phyloP scores from a whole-genome alignment of 2,888 invertebrate genomes.

The Alviniconcha strummeri region DNA sequence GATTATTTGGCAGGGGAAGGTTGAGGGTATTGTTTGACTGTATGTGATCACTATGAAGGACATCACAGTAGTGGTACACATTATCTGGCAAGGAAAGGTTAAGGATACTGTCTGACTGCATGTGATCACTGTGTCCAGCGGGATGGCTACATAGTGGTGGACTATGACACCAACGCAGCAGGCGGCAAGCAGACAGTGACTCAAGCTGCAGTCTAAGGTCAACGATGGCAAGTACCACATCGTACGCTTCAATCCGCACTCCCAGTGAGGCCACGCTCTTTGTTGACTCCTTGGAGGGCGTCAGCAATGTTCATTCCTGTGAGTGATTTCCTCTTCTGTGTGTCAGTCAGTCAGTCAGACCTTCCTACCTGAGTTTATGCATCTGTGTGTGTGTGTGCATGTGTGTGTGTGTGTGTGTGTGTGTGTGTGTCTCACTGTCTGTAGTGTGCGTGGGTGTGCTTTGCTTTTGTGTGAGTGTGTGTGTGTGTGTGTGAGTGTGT shows the following conservation, averaged over 20 bases:
- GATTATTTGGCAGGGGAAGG: too few species aligned
- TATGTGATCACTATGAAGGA: too few species aligned
- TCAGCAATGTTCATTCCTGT: slow-evolving; percentile 22
- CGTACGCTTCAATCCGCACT: slow-evolving; percentile 62
- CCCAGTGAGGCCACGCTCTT: slow-evolving; percentile 60
- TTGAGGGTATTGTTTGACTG: too few species aligned
- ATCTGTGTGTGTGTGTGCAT: neutral
- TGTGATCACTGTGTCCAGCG: slow-evolving; percentile 49
- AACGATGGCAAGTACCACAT: slow-evolving; percentile 70
- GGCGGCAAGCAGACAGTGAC: slow-evolving; percentile 47
- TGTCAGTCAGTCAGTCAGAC: neutral
- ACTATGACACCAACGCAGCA: slow-evolving; percentile 64
- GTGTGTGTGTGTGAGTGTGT: slow-evolving; percentile 1
- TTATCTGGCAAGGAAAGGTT: too few species aligned
- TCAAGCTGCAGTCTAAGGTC: slow-evolving; percentile 48
- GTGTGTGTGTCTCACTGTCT: neutral
- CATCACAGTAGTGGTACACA: too few species aligned
- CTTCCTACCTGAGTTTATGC: neutral
- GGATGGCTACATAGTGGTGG: slow-evolving; percentile 65
- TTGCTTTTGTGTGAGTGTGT: slow-evolving; percentile 1
- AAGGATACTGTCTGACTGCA: too few species aligned
- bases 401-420: slow-evolving; percentile 5
- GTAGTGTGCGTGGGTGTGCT: neutral
- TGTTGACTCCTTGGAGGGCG: slow-evolving; percentile 56
- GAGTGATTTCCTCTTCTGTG: neutral